These are phyloP conservation scores for Erythrolamprus reginae DNA, from an alignment of 2,113 vertebrate species.

Conservation along the genomic window DNA sequence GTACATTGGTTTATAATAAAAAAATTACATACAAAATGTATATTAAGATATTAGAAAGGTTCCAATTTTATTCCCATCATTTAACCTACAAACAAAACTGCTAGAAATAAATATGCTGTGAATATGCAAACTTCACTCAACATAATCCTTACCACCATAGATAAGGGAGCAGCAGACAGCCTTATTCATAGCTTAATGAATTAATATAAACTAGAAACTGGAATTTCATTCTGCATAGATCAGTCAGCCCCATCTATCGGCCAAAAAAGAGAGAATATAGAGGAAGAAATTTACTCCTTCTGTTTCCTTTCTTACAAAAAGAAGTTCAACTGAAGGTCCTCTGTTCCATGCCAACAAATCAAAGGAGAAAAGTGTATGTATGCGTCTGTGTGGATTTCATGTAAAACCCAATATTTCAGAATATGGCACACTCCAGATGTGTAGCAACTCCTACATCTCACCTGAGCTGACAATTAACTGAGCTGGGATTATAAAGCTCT, in stretches of 20 bases:
- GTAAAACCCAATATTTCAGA: background rate
- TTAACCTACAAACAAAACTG: background rate
- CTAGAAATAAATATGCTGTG: background rate
- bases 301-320: background rate
- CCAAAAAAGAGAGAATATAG: background rate
- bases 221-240: background rate
- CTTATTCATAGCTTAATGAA: background rate
- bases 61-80: background rate
- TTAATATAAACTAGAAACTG: background rate
- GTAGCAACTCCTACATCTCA: background rate
- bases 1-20: background rate
- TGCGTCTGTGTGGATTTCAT: background rate
- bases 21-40: background rate
- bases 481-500: background rate
- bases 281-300: background rate
- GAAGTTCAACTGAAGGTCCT: background rate
- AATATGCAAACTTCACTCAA: background rate
- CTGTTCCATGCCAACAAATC: background rate
- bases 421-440: background rate
- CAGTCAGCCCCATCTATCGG: background rate
- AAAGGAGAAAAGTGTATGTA: background rate
- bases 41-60: background rate
- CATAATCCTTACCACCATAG: background rate
- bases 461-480: background rate
- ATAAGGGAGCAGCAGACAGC: background rate